phyloP scores from a whole-genome alignment of 2,888 invertebrate species.

The Monochamus alternatus region DNA sequence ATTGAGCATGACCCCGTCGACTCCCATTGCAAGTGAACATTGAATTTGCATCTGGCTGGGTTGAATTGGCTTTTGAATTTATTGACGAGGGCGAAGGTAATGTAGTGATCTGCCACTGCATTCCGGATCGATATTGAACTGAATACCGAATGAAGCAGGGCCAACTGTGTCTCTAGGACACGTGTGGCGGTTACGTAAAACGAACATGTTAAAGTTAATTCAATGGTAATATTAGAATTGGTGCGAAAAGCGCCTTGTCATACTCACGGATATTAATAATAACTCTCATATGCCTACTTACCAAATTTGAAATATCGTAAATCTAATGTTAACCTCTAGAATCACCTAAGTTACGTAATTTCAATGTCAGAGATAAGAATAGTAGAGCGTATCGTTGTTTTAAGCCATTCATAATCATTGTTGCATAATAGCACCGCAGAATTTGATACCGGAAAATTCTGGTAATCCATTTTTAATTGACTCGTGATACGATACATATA shows the following conservation, averaged over 20 bases:
- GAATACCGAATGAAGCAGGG: slow-evolving; percentile 40
- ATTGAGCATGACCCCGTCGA: background rate
- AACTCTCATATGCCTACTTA: no score
- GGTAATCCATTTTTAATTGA: no score
- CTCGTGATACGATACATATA: no score
- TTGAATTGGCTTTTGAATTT: background rate
- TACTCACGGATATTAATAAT: background rate
- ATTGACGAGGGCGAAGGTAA: slow-evolving; percentile 13
- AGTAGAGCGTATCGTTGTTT: background rate
- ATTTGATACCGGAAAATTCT: no score
- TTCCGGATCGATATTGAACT: slow-evolving; percentile 43
- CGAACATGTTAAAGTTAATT: slow-evolving; percentile 28
- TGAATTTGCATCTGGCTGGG: background rate
- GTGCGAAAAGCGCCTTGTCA: no score
- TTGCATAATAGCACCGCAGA: no score
- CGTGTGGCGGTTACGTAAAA: slow-evolving; percentile 46
- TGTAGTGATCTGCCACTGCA: slow-evolving; percentile 14
- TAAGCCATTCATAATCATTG: no score
- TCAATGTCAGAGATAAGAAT: background rate
- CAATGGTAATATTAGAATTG: slow-evolving; percentile 1
- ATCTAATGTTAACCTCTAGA: background rate
- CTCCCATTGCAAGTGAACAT: background rate
- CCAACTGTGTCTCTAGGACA: slow-evolving; percentile 45
- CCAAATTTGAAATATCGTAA: no score
- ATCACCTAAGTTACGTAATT: background rate